Evolutionary conservation across 1,140 invertebrate genomes (phyloP).

Genomic region (Zaprionus davidi): DNA sequence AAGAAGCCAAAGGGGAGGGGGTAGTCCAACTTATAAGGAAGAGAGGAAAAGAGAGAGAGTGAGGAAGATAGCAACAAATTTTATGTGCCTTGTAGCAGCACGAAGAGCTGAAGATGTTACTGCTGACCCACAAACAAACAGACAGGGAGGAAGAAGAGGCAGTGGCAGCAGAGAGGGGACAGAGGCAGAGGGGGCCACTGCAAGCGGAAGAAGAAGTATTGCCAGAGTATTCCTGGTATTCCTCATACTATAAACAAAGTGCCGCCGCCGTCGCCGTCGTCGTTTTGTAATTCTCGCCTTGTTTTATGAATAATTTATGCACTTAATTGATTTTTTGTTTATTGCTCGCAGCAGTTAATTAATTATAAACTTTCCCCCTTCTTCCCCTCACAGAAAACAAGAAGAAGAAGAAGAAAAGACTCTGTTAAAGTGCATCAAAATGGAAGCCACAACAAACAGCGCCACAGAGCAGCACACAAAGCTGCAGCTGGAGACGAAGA

Average conservation of each 20-base stretch:
- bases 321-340: slow-evolving; percentile 80
- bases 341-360: slow-evolving; percentile 71
- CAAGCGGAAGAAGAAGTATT: slow-evolving; percentile 43
- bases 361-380: slow-evolving; percentile 65
- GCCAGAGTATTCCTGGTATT: background rate
- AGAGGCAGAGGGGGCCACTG: slow-evolving; percentile 18
- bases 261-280: slow-evolving; percentile 1
- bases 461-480: slow-evolving; percentile 42
- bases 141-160: too few species aligned
- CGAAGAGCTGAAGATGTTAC: slow-evolving; percentile 34
- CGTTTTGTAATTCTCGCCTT: slow-evolving; percentile 40
- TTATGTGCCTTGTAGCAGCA: slow-evolving; percentile 37
- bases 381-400: background rate
- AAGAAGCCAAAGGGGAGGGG: background rate
- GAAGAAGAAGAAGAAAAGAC: slow-evolving; percentile 37
- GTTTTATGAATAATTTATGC: slow-evolving; percentile 80
- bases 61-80: slow-evolving; percentile 49
- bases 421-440: slow-evolving; percentile 47
- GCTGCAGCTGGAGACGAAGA: slow-evolving; percentile 58
- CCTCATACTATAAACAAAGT: slow-evolving; percentile 58
- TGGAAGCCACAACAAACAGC: slow-evolving; percentile 38
- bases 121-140: slow-evolving; percentile 52
- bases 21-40: background rate
- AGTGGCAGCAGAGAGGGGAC: background rate
- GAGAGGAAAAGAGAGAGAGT: background rate